phyloP scores from a whole-genome alignment of 2,797 vertebrate species.

The Coracias cyanogaster region DNA sequence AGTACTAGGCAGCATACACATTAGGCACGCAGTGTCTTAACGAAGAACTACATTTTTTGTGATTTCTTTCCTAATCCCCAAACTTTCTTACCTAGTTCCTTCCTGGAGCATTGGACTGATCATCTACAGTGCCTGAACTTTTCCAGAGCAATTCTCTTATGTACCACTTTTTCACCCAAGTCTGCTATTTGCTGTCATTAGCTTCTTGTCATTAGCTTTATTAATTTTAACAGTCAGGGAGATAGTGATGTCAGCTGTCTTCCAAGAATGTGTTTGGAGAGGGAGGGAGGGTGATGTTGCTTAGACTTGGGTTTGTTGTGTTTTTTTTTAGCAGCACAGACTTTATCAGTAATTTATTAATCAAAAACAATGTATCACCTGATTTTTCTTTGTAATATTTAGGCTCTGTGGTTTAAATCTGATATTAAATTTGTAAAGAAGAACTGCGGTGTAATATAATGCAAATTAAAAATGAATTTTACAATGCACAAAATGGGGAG shows the following conservation, averaged over 20 bases:
- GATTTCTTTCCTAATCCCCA: neutral
- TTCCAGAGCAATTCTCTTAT: neutral
- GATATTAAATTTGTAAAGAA: constrained; percentile 63
- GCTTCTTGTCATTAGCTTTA: neutral
- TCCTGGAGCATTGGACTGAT: neutral
- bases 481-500: constrained; percentile 35
- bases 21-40: neutral
- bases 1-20: neutral
- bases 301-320: neutral
- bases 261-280: neutral
- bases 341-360: neutral
- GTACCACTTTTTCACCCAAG: neutral
- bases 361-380: constrained; percentile 24
- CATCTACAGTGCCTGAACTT: neutral
- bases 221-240: neutral
- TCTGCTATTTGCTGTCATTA: neutral
- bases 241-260: neutral
- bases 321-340: neutral
- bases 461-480: constrained; percentile 70
- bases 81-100: neutral
- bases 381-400: constrained; percentile 53
- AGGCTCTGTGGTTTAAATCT: constrained; percentile 48
- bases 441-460: constrained; percentile 64
- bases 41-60: neutral
- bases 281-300: neutral